phyloP scores from a whole-genome alignment of 2,888 invertebrate species.

The Dioctria linearis region DNA sequence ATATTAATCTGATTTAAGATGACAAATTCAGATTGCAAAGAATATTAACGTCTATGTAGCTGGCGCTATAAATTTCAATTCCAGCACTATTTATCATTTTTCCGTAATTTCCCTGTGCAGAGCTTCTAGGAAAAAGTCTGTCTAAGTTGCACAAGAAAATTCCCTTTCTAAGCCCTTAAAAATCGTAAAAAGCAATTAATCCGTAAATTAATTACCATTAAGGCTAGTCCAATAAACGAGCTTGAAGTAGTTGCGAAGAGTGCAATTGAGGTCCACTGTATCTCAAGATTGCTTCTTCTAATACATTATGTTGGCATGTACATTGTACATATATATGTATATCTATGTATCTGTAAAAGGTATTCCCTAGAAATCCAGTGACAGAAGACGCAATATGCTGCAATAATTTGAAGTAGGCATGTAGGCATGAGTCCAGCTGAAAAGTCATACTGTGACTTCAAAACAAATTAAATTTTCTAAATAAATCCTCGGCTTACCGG shows the following conservation, averaged over 20 bases:
- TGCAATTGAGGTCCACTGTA: neutral
- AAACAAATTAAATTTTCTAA: slow-evolving; percentile 48
- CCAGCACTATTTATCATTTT: neutral
- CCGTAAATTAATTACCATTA: slow-evolving; percentile 41
- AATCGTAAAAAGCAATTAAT: slow-evolving; percentile 34
- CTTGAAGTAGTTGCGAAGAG: neutral
- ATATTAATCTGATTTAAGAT: too few relatives aligned
- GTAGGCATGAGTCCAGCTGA: neutral
- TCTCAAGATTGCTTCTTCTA: neutral
- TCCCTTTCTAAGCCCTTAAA: neutral
- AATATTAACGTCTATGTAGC: neutral
- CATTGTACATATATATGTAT: too few relatives aligned
- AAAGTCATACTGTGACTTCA: slow-evolving; percentile 27
- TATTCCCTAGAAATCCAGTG: slow-evolving; percentile 7
- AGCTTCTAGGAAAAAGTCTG: neutral
- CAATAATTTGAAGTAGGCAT: slow-evolving; percentile 32
- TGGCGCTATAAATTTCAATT: slow-evolving; percentile 21
- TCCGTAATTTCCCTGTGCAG: neutral
- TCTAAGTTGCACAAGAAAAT: slow-evolving; percentile 6
- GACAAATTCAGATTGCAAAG: too few relatives aligned
- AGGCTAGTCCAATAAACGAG: slow-evolving; percentile 20
- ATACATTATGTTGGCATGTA: too few relatives aligned
- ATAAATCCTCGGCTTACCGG: slow-evolving; percentile 43
- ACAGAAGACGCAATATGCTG: slow-evolving; percentile 24
- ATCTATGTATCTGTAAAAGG: slow-evolving; percentile 1